Conservation (phyloP, 2,888 invertebrate genomes). For the Eupeodes luniger region DNA sequence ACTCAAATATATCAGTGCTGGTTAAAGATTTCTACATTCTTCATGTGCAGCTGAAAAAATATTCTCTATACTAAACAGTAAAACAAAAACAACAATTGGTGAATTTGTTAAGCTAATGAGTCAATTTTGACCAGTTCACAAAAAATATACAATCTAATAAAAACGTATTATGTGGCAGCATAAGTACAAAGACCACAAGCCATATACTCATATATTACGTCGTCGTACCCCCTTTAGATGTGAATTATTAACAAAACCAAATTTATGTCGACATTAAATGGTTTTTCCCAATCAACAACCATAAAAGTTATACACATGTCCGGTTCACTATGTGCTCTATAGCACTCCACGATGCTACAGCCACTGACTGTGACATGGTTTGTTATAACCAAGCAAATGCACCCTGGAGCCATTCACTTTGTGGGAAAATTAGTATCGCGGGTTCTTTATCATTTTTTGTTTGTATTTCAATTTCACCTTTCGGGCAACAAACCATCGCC, state of each 20-base stretch:
- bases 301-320: conserved; percentile 1
- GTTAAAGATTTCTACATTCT: too few relatives aligned
- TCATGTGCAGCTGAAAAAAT: too few relatives aligned
- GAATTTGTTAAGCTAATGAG: not conserved
- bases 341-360: not conserved
- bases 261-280: conserved; percentile 67
- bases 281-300: conserved; percentile 68
- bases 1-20: too few relatives aligned
- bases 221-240: not conserved
- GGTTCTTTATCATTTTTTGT: conserved; percentile 57
- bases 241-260: conserved; percentile 45
- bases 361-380: not conserved
- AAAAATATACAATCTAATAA: conserved; percentile 16
- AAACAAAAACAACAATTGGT: too few relatives aligned
- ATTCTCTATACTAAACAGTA: too few relatives aligned
- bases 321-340: not conserved
- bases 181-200: not conserved
- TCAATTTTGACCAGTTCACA: not conserved
- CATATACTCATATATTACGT: not conserved
- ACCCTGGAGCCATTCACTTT: conserved; percentile 67
- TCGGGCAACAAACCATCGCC: conserved; percentile 24
- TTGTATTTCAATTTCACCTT: conserved; percentile 76
- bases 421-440: conserved; percentile 66
- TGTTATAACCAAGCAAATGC: conserved; percentile 9
- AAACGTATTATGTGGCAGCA: conserved; percentile 37